Evolutionary conservation across 2,888 invertebrate genomes (phyloP), one percentile per base, ranked within the genome.

Genomic region (Uropetala carovei): DNA sequence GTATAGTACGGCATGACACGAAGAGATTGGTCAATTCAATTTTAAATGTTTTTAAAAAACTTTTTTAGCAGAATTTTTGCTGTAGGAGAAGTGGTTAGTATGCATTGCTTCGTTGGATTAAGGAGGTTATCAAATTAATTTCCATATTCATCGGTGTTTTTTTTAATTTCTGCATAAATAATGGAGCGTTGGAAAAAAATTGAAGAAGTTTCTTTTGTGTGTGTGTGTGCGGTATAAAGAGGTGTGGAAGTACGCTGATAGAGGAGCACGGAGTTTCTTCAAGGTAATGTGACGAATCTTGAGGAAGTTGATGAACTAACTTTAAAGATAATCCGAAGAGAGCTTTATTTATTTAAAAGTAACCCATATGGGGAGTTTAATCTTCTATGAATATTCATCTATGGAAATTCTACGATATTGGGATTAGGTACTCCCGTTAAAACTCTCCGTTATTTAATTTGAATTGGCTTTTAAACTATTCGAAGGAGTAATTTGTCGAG

Each of bases 41-140:
- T 75, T 18, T 27, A 75, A 22, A 4, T 75, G 11, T 4, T 75
- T 75, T 75, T 5, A 18, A 64, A 64, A 68, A 22, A 13, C 27
- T 22, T 27, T 27, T 75, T 75, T 75, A 27, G 13, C 75, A 22
- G 27, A 75, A 75, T 27, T 75, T 75, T 75, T 11, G 22, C 27
- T 27, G 75, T 27, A 75, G 22, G 27, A 22, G 75, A 18, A 75
- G 75, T 5, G 22, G 75, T 75, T 75, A 75, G 75, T 75, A 75
- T 75, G 75, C 75, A 75, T 75, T 75, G 27, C 75, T 75, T 75
- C 75, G 22, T 22, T 75, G 75, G 27, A 75, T 27, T 75, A 75
- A 75, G 22, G 75, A 75, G 75, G 75, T 75, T 75, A 75, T 75
- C 75, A 75, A 75, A 75, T 75, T 27, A 75, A 75, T 75, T 75